Base-by-base conservation (phyloP, 2,797 vertebrate species). In the Malurus splendens region DNA sequence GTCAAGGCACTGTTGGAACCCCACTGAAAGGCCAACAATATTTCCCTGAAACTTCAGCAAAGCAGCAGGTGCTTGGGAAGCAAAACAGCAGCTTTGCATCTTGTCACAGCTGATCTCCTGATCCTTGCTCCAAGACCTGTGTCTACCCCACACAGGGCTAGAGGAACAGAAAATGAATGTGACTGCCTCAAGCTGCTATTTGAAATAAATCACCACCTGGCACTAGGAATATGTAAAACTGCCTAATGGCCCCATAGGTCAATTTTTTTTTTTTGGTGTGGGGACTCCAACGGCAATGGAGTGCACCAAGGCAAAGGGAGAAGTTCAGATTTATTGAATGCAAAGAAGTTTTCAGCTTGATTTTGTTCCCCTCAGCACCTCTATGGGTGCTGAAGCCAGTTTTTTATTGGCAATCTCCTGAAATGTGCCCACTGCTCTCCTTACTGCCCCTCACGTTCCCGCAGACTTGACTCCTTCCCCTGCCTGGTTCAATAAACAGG, bases 131-230 rank as follows among this genome's bases (percentile, higher is more conserved):
- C 72, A 50, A 71, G 54, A 50, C 23, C n/a, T 65, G 57, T 42
- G 14, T 44, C 22, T 22, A 24, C 6, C 9, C 8, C 39, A 33
- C 1, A 0, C 0, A 50, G 15, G 20, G 30, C 19, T 81, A 32
- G 41, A 70, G 42, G 33, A 30, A 47, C 30, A 65, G 22, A 76
- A 87, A 41, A 24, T 19, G 9, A 16, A 47, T 13, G 6, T 41
- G 36, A 24, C 18, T 6, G 5, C 24, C 32, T 50, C 27, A 79
- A 6, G 18, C 8, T 1, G 3, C 39, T 61, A 10, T 65, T 57
- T 78, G 42, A 73, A 85, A 79, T 54, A 65, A 64, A 71, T 50
- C 51, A 51, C 36, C 0, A 1, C 18, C 36, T 59, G 14, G 32
- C 18, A 80, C 15, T 50, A 59, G 20, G 7, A 64, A 7, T 20